Conservation (phyloP, 2,113 vertebrate genomes). For the Oryzias woworae region DNA sequence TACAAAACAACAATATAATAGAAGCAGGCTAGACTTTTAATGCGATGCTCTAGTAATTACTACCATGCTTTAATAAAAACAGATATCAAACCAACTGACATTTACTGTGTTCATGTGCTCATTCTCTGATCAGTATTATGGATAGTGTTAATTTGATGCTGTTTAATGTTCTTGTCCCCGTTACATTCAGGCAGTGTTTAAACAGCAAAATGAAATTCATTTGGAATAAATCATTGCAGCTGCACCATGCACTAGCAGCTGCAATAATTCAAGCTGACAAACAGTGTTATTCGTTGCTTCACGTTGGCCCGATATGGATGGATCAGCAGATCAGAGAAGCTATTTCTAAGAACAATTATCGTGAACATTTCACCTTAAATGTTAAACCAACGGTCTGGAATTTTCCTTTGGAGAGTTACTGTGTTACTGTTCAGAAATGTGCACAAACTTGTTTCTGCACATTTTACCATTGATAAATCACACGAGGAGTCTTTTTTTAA, state of each 20-base stretch:
- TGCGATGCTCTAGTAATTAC: too few species aligned
- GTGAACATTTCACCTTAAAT: too few species aligned
- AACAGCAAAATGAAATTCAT: conserved; percentile 63
- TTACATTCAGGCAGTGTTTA: conserved; percentile 66
- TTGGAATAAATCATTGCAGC: conserved; percentile 59
- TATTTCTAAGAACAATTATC: too few species aligned
- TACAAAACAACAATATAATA: too few species aligned
- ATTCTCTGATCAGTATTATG: conserved; percentile 70
- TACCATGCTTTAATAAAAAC: too few species aligned
- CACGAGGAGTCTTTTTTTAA: too few species aligned
- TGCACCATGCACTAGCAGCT: conserved; percentile 43
- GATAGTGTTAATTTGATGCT: conserved; percentile 72
- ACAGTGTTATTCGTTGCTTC: conserved; percentile 32
- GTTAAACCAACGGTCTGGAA: too few species aligned
- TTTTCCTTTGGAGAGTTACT: too few species aligned
- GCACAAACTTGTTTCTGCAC: too few species aligned
- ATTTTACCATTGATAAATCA: too few species aligned
- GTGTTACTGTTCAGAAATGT: too few species aligned
- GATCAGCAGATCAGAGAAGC: conserved; percentile 25
- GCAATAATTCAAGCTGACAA: conserved; percentile 67
- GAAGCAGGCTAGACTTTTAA: too few species aligned
- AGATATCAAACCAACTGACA: background rate
- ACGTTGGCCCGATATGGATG: conserved; percentile 35
- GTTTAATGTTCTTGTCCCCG: conserved; percentile 70
- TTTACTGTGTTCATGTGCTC: conserved; percentile 15